Base-by-base conservation (phyloP, 2,113 vertebrate species). In the Suncus etruscus region DNA sequence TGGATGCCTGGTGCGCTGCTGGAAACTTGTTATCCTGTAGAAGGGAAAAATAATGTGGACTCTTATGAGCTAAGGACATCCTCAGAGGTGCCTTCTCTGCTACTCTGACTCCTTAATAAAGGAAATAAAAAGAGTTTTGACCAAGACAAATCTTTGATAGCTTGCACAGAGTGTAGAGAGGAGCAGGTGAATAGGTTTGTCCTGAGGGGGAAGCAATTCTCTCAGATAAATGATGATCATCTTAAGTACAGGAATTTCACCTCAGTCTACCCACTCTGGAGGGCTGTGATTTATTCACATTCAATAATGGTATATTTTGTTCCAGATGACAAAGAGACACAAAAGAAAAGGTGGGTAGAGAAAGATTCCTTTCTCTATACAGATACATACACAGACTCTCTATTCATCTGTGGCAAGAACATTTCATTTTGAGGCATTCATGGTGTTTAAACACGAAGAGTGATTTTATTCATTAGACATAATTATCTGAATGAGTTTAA, bases 401-500 rank as follows among this genome's bases (percentile, higher is more conserved):
- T 63, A 29, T 48, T 50, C 61, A 39, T 66, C 51, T 80, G 51
- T 25, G 2, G 9, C 63, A 51, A 54, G 54, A 47, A 31, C 63
- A 20, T 50, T 92, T 93, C 54, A 31, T 83, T 87, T 39, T 94
- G 82, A 94, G 54, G 94, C 90, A 91, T 47, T 78, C 78, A 63
- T 83, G 39, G 65, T 86, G 66, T n/a, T 61, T 77, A 32, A 47
- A 92, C 82, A 75, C 85, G 76, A 89, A 89, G 82, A 82, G 61
- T 79, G 47, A 90, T 73, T 70, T 54, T 78, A 83, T 83, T 94
- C 83, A 94, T 90, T 94, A 92, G 89, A 61, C 24, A 47, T 74
- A 90, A 95, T 95, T 95, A 93, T 61, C 48, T 87, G 81, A 83
- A 77, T 84, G 31, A 29, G 87, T 95, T 94, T 91, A 94, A 95